Base-by-base conservation (phyloP, 2,113 vertebrate genomes). In the Chaetura pelagica region DNA sequence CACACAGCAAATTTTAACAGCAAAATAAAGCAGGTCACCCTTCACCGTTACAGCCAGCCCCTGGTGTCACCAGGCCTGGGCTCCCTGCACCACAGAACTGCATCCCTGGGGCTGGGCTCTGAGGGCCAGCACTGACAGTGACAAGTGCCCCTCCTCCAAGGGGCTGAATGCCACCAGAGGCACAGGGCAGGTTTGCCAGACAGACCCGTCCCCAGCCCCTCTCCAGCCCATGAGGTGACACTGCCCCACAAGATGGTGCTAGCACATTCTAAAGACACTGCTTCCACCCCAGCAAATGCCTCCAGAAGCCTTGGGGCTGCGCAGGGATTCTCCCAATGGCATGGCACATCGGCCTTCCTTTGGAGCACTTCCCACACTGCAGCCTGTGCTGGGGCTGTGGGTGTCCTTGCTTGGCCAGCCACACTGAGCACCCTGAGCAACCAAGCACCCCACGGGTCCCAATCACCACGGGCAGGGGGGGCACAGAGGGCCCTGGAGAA, bases 241-340 rank as follows among this genome's bases (percentile, higher is more conserved):
- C 17, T 12, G 84, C 16, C 64, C 93, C 92, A 72, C 78, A 35
- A 79, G 87, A 81, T 74, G 90, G 92, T 44, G 85, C 87, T 16
- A 67, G 58, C 29, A 63, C 30, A 8, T 58, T 48, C 29, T 32
- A 22, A 44, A 67, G 54, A 22, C 12, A 8, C n/a, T 10, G 12
- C 29, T 42, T 27, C 73, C 58, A 30, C 15, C 7, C 26, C 62
- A 32, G 8, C 18, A 44, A 71, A 15, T 7, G n/a, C 44, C 18
- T 16, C 17, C 4, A 27, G 44, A 27, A 42, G 29, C 27, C 32
- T 5, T 4, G 12, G 11, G 59, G 58, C 62, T 61, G 46, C 17
- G 46, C 14, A 17, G 46, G 46, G 46, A 46, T 17, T 7, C 84
- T 74, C 52, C 73, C 72, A 26, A 15, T 26, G 9, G 18, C 4